Base-by-base conservation (phyloP, 2,888 invertebrate genomes). In the Spisula solida region DNA sequence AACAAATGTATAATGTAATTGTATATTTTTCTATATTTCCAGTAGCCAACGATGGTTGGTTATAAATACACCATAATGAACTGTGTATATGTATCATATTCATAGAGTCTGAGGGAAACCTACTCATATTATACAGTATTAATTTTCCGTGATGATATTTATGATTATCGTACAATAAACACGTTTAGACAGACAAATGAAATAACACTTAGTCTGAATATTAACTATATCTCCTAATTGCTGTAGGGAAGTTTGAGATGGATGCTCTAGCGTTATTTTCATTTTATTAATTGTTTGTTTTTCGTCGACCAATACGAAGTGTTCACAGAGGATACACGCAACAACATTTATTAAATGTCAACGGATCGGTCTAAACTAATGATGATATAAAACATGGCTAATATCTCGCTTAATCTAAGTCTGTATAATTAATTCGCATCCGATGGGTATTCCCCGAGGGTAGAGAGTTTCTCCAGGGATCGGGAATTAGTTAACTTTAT, bases 391-490 rank as follows among this genome's bases (percentile, higher is more conserved):
- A 91, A 82, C 86, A 87, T 41, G 85, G 83, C 85, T 87, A 91
- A 85, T 91, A 89, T 91, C 89, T 60, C 87, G 41, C 75, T 89
- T 91, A 91, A 91, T 91, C 91, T 89, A 91, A 91, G 88, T 89
- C 85, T 83, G 85, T 89, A 87, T 91, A 91, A 91, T 91, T 91
- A 89, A 89, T 91, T 81, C 81, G 85, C 66, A 56, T 34, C 75
- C 85, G 78, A 51, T 55, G 31, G 66, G 48, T 34, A 20, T 41
- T 70, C 88, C 90, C 88, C n/a, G 31, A n/a, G 88, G 86, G 87
- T 18, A 18, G 51, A 84, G 78, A 88, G 88, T 90, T 90, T 70
- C 88, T 88, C 88, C n/a, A 20, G 18, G 87, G 86, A 85, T n/a
- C 34, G 51, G 88, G 81, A 90, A 90, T 90, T 90, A 90, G 90